These are phyloP conservation scores for Orthosia incerta DNA, from an alignment of 2,888 invertebrate species.

Conservation along the genomic window DNA sequence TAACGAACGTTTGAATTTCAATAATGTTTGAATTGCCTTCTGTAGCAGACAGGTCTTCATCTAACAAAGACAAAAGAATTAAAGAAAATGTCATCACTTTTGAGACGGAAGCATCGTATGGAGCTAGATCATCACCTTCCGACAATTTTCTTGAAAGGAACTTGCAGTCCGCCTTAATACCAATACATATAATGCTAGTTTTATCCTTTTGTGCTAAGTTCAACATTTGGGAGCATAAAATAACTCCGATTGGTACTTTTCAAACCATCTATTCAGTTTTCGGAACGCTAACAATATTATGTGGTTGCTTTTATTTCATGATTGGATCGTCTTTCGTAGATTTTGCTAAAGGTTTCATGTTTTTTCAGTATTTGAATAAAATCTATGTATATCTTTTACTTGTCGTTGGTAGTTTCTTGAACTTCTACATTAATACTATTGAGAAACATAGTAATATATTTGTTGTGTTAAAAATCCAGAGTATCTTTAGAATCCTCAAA, in stretches of 20 bases:
- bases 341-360: constrained; percentile 6
- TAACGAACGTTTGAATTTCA: neutral
- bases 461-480: constrained; percentile 29
- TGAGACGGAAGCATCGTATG: neutral
- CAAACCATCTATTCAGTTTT: neutral
- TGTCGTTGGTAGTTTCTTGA: constrained; percentile 13
- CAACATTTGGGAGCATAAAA: constrained; percentile 5
- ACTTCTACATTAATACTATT: constrained; percentile 4
- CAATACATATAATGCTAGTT: constrained; percentile 26
- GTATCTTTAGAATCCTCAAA: constrained; percentile 19
- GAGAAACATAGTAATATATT: constrained; percentile 17
- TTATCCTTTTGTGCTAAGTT: constrained; percentile 20
- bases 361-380: constrained; percentile 20
- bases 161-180: constrained; percentile 2
- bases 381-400: constrained; percentile 6
- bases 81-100: neutral
- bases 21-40: constrained; percentile 22
- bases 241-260: constrained; percentile 31
- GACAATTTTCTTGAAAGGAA: constrained; percentile 6
- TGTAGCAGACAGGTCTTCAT: constrained; percentile 1
- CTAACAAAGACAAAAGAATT: neutral
- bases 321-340: constrained; percentile 11
- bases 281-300: constrained; percentile 1
- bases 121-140: neutral
- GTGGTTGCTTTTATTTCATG: constrained; percentile 19